Base-by-base conservation (phyloP, 2,888 invertebrate genomes). In the Arrhopalites spinosus region DNA sequence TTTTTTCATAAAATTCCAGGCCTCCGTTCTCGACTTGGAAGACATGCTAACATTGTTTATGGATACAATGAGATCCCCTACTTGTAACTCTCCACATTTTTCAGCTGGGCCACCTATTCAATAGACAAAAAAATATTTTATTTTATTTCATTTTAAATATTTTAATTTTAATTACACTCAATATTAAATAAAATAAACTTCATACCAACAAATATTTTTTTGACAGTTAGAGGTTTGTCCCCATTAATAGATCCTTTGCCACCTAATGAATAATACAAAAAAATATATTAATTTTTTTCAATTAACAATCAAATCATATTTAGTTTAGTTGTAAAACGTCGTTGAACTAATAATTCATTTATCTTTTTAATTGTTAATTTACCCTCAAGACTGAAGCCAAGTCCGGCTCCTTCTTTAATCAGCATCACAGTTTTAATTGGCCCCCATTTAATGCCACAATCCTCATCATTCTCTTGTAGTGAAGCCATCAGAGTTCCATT, bases 181-280 rank as follows among this genome's bases (percentile, higher is more conserved):
- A 43, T 11, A 7, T n/a, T 7, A 64, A 23, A 64, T 29, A 8
- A 27, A 23, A 29, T 64, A 13, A 64, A 27, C 5, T 64, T 64
- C 86, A 85, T 86, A 96, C 96, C 96, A 88, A 93, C 93, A 85
- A 96, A 97, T 82, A 97, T 91, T 87, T 96, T 95, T 86, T 96
- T 96, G 83, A 97, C 91, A 72, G 92, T 90, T 79, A 97, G 89
- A 66, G 96, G 95, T 83, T 91, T 89, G 86, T 96, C 94, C 29
- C 97, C 97, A 78, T 91, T 88, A 7, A 94, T 94, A 29, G 96
- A 96, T 85, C 94, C 95, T 81, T 92, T 91, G 68, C 97, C 97
- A 72, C 97, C 36, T 36, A n/a, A n/a, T 36, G 36, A 36, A 36
- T 3, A 36, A 11, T 7, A 11, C 3, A 36, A 36, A 36, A 36